These are phyloP conservation scores for Himalopsyche anomala DNA, from an alignment of 2,888 invertebrate species.

Conservation along the genomic window DNA sequence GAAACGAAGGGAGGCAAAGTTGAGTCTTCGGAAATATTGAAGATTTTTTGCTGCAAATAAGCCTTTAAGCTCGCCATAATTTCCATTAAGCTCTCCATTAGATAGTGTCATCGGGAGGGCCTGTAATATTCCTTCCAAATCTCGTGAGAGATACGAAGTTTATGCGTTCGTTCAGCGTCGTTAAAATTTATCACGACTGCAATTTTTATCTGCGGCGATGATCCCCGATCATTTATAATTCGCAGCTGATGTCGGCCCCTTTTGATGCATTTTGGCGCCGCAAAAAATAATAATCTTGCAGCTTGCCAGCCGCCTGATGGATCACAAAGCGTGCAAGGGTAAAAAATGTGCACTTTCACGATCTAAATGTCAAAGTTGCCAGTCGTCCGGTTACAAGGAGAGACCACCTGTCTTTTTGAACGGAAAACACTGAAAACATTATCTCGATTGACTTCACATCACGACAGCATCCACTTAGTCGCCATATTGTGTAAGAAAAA, in stretches of 20 bases:
- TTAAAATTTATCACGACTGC: constrained; percentile 19
- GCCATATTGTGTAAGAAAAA: too few relatives aligned
- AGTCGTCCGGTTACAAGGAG: neutral
- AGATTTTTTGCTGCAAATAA: neutral
- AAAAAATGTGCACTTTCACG: constrained; percentile 34
- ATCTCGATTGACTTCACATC: neutral
- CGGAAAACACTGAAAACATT: neutral
- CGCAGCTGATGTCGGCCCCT: constrained; percentile 1
- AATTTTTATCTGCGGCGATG: neutral
- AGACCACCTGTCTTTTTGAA: neutral
- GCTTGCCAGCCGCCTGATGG: constrained; percentile 27
- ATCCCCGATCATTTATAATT: constrained; percentile 19
- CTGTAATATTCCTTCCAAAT: neutral
- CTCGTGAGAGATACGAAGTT: neutral
- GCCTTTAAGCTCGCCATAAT: neutral
- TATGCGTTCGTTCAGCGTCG: neutral
- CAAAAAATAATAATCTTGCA: constrained; percentile 24
- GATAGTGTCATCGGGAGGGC: neutral
- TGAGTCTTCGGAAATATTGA: neutral
- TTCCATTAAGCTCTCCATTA: neutral
- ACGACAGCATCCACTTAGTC: too few relatives aligned
- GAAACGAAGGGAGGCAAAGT: too few relatives aligned
- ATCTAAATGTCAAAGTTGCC: neutral
- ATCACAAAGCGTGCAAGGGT: neutral
- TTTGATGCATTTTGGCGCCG: constrained; percentile 26